Evolutionary conservation across 2,113 vertebrate species (phyloP), one percentile per base, ranked within the genome.

Genomic region (Gobio gobio): DNA sequence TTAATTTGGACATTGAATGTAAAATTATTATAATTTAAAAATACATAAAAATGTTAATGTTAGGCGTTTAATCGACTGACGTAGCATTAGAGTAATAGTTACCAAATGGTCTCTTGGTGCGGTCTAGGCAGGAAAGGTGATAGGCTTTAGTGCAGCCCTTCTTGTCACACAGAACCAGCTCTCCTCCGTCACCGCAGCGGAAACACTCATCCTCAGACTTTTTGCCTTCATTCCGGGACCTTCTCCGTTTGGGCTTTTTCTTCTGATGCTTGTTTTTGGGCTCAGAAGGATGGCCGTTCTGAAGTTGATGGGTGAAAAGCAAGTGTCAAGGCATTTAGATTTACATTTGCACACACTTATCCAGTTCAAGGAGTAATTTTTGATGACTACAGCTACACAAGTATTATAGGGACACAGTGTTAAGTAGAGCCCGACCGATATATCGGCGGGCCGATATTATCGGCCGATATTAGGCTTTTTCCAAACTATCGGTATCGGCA

Each of bases 201-300:
- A 99, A 99, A 91, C 98, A 99, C 84, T 99, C 98, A 2, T 99
- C 98, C 82, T 99, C 98, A 0, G 97, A 98, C 56, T 96, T 95
- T 88, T 93, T 96, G n/a, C 94, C 95, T 24, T 97, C 96, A 0
- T 90, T 94, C 58, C 87, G 93, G 1, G 87, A 83, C 72, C 93
- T 90, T 6, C 94, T 95, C 89, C 93, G 92, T 87, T 93, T 90
- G 26, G 89, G 90, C 85, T 95, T 98, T 86, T 94, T 97, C 95
- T 97, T 98, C 89, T 91, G 56, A 84, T 95, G 94, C 88, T 97
- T 99, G 24, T 93, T 94, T 91, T 98, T 99, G 1, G 97, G 94
- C 86, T 99, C 98, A 2, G 97, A 94, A 9, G 96, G 85, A 6
- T 94, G 94, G 64, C 95, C 90, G 78, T 94, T 97, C 96, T 96